Conservation (phyloP, 2,888 invertebrate genomes). For the Cephus spinipes region DNA sequence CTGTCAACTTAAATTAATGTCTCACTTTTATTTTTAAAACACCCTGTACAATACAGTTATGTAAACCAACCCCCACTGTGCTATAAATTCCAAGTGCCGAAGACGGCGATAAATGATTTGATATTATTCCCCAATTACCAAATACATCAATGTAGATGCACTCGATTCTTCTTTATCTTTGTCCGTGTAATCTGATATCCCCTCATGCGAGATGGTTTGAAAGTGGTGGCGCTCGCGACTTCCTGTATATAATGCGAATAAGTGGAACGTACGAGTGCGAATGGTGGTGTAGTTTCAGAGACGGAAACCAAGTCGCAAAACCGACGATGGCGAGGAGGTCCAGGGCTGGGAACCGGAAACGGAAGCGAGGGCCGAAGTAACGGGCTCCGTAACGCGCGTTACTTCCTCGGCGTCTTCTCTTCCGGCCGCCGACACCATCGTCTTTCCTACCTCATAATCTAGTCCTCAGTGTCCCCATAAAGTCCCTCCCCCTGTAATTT, state of each 20-base stretch:
- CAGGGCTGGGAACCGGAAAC: conserved; percentile 9
- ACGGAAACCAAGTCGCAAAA: conserved; percentile 25
- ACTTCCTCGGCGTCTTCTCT: not conserved
- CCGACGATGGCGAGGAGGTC: conserved; percentile 8
- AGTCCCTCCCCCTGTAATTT: not conserved
- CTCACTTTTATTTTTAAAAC: not conserved
- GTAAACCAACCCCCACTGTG: not conserved
- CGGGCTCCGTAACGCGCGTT: not conserved
- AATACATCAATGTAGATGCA: not conserved
- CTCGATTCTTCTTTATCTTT: not conserved
- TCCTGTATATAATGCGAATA: not conserved
- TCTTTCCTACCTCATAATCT: conserved; percentile 47
- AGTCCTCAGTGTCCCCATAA: conserved; percentile 1
- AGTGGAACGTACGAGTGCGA: conserved; percentile 12
- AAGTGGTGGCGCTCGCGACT: not conserved
- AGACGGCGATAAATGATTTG: not conserved
- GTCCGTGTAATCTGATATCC: not conserved
- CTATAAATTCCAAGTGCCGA: not conserved
- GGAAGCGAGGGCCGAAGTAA: conserved; percentile 23
- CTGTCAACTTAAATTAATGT: not conserved
- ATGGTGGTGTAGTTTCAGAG: conserved; percentile 37
- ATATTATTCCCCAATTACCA: not conserved
- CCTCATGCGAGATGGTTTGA: not conserved
- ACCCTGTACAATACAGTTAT: not conserved
- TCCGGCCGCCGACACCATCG: conserved; percentile 44